Evolutionary conservation across 2,797 vertebrate genomes (phyloP), one percentile per base, ranked within the genome.

Genomic region (Naso thynnoides): DNA sequence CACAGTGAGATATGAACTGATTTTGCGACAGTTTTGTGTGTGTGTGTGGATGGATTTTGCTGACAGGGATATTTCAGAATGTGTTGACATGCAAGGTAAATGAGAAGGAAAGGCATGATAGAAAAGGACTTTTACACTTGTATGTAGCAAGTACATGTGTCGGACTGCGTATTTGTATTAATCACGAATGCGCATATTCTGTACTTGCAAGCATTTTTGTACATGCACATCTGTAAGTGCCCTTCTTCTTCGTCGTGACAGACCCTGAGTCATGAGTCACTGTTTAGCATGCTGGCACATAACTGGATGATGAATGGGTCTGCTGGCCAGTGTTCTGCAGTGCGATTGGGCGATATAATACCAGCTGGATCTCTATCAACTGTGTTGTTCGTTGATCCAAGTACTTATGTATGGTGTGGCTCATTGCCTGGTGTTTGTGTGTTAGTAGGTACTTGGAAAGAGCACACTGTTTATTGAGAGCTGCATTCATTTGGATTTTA

Each of bases 291-390:
- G 54, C 68, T 68, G 42, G 58, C 26, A 10, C 23, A 16, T 78
- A 78, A 89, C 70, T 78, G 62, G 71, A 81, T 82, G 84, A 88
- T 68, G 4, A 71, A 82, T 82, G 41, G 44, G 36, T 26, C 57
- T 0, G 38, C 53, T 78, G 55, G 49, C 69, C 47, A 53, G 24
- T 66, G 66, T 77, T 75, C 55, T 75, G 72, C 59, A 42, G 39
- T 57, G 38, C 76, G 70, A 81, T 73, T 73, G 73, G 70, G 26
- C 72, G 55, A 73, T 82, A 48, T 70, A 60, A 64, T 49, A 70
- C 55, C 71, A 79, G 58, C 50, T 58, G 59, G 33, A 63, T 33
- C 29, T 47, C 60, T 27, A 41, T 36, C 29, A 61, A 63, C 56
- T 70, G 36, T 53, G 53, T 63, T 67, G 18, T 52, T 16, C 41